Evolutionary conservation across 2,113 vertebrate genomes (phyloP).

Genomic region (Eulemur rufifrons): DNA sequence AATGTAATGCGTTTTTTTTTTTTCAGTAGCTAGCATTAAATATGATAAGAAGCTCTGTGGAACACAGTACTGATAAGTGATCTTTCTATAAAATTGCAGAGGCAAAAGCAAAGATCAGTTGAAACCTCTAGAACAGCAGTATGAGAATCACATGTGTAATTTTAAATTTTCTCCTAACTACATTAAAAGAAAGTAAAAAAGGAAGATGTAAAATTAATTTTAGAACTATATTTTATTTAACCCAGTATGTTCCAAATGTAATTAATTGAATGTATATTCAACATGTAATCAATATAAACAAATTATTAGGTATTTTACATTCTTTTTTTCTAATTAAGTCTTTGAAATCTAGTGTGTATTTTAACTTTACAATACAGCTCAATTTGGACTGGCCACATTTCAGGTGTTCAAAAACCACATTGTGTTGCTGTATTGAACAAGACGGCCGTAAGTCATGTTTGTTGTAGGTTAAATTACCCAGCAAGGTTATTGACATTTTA

Average conservation of each 20-base stretch:
- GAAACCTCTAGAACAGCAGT: conserved; percentile 35
- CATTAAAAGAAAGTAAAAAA: background rate
- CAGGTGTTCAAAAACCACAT: background rate
- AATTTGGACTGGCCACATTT: background rate
- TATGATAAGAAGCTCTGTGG: background rate
- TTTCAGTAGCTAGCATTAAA: background rate
- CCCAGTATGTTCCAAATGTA: background rate
- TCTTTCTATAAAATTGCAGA: background rate
- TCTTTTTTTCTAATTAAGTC: background rate
- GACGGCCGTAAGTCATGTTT: background rate
- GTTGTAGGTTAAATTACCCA: background rate
- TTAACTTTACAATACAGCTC: background rate
- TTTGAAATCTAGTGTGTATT: background rate
- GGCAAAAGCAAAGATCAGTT: background rate
- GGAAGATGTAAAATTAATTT: background rate
- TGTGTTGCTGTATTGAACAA: background rate
- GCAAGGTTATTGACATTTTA: background rate
- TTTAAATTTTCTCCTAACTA: background rate
- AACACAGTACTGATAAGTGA: background rate
- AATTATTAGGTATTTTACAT: background rate
- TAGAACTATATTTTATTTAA: background rate
- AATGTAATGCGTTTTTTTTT: background rate
- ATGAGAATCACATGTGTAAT: background rate
- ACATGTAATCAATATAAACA: background rate
- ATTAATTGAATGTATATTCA: background rate